phyloP scores from a whole-genome alignment of 2,888 invertebrate genomes.

The Dimorphilus gyrociliatus region DNA sequence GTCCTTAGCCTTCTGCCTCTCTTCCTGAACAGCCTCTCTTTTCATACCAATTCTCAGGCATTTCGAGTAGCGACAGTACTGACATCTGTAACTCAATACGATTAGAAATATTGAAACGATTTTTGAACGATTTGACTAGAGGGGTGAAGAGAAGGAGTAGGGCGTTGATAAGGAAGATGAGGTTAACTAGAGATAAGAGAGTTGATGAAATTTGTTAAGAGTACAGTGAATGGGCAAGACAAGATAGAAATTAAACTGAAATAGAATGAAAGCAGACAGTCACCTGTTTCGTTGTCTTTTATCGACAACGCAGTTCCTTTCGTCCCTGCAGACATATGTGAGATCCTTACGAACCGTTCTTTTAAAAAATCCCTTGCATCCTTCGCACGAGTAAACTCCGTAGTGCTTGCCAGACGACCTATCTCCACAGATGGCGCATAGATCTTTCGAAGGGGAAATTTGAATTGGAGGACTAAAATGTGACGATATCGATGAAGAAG shows the following conservation, averaged over 20 bases:
- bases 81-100: too few species aligned
- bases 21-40: conserved; percentile 68
- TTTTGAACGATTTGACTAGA: too few species aligned
- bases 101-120: too few species aligned
- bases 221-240: too few species aligned
- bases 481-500: too few species aligned
- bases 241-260: too few species aligned
- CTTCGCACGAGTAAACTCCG: conserved; percentile 93
- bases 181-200: too few species aligned
- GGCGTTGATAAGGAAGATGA: too few species aligned
- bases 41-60: conserved; percentile 94
- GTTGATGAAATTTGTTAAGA: too few species aligned
- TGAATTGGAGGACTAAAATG: too few species aligned
- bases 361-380: conserved; percentile 97
- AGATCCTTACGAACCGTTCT: conserved; percentile 90
- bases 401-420: conserved; percentile 94
- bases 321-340: conserved; percentile 88
- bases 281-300: conserved; percentile 86
- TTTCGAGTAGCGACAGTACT: conserved; percentile 95
- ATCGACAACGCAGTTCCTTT: conserved; percentile 84
- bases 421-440: conserved; percentile 93
- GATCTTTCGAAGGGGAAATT: conserved; percentile 66
- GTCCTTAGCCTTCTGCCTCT: conserved; percentile 68
- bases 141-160: too few species aligned
- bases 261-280: too few species aligned